These are phyloP conservation scores for Mustela lutreola DNA, from an alignment of 2,113 vertebrate species.

Conservation along the genomic window DNA sequence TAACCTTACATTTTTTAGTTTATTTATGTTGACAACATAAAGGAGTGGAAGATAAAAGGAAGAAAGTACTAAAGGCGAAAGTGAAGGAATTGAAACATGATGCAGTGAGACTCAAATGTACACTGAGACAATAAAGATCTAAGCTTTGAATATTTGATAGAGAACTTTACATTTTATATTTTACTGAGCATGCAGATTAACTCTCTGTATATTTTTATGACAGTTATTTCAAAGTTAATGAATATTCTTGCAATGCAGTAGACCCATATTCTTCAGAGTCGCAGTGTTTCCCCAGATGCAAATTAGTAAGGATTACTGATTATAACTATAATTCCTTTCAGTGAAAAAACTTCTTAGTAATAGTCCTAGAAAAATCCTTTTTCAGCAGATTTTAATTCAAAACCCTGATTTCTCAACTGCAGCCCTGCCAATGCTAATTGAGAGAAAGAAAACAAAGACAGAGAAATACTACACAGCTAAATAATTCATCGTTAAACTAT, in stretches of 20 bases:
- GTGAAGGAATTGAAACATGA: background rate
- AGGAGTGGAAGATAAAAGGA: background rate
- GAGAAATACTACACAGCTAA: background rate
- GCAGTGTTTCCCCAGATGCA: background rate
- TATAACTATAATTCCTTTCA: background rate
- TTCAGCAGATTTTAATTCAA: background rate
- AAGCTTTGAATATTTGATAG: background rate
- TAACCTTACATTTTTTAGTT: background rate
- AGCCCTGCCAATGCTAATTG: background rate
- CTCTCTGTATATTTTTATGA: background rate
- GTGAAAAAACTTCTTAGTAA: background rate
- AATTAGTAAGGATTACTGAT: background rate
- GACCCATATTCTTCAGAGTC: background rate
- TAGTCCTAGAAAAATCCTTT: background rate
- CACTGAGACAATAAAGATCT: background rate
- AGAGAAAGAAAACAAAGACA: background rate
- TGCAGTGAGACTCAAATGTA: background rate
- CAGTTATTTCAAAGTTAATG: background rate
- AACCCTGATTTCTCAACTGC: background rate
- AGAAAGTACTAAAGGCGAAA: background rate
- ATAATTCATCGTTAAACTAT: background rate
- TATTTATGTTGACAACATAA: background rate
- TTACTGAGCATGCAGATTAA: background rate
- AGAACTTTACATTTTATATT: background rate
- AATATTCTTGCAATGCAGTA: background rate